A percentile compares a stretch with the other conserved stretches of the same genome.
These are phyloP conservation scores for Alouatta palliata DNA, from an alignment of 2,113 vertebrate species.

Conservation along the genomic window DNA sequence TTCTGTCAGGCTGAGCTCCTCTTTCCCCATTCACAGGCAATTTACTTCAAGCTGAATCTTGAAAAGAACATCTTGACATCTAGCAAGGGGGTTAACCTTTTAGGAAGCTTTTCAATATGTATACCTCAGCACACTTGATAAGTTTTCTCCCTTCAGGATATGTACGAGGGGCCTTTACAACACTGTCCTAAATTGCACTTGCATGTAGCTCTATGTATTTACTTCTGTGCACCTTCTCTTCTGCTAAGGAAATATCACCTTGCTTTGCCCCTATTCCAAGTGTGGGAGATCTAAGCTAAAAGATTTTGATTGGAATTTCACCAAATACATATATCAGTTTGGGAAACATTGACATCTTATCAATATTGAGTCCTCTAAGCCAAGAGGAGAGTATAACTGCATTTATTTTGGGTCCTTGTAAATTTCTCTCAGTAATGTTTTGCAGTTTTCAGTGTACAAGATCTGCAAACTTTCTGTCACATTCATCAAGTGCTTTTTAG, in stretches of 20 bases:
- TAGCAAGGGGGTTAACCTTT: slow-evolving; percentile 78
- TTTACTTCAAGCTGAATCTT: slow-evolving; percentile 79
- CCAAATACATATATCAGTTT: background rate
- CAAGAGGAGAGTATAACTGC: background rate
- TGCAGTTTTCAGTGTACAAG: background rate
- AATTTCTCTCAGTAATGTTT: background rate
- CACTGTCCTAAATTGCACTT: slow-evolving; percentile 53
- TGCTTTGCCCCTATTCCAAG: background rate
- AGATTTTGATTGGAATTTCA: background rate
- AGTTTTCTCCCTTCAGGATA: slow-evolving; percentile 42
- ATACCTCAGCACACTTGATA: slow-evolving; percentile 66
- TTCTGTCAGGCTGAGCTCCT: slow-evolving; percentile 64
- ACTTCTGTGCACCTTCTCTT: background rate
- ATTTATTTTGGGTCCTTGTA: background rate
- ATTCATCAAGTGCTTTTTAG: background rate
- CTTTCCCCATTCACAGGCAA: slow-evolving; percentile 77
- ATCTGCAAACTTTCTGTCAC: background rate
- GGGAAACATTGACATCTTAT: background rate
- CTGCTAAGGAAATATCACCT: background rate
- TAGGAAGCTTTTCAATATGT: slow-evolving; percentile 80
- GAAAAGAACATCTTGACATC: slow-evolving; percentile 76
- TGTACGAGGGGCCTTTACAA: slow-evolving; percentile 54
- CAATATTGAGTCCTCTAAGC: background rate
- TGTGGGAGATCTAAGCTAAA: background rate
- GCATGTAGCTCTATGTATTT: slow-evolving; percentile 32